These are phyloP conservation scores for Drosophila hydei DNA, from an alignment of 1,140 invertebrate genomes.

Conservation along the genomic window DNA sequence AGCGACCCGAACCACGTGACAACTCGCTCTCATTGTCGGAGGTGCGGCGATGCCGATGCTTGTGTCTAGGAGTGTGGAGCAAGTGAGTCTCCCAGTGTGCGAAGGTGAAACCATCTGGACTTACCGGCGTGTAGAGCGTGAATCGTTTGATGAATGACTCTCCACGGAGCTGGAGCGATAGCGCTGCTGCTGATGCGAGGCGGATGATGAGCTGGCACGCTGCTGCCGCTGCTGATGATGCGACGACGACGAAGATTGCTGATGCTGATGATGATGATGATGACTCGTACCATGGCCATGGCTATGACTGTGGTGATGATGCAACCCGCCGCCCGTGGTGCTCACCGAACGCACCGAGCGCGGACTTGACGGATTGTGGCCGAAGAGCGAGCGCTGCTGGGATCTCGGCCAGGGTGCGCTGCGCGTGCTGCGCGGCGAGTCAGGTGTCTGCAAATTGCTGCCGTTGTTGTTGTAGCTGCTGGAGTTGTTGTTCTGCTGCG, in stretches of 20 bases:
- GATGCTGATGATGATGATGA: slow-evolving; percentile 60
- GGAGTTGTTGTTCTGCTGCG: slow-evolving; percentile 72
- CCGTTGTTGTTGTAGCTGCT: slow-evolving; percentile 79
- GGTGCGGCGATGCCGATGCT: slow-evolving; percentile 90
- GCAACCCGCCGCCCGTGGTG: slow-evolving; percentile 70
- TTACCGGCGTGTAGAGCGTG: slow-evolving; percentile 87
- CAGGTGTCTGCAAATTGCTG: slow-evolving; percentile 82
- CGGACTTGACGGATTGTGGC: slow-evolving; percentile 86
- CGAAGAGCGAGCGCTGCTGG: slow-evolving; percentile 89
- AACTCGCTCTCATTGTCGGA: slow-evolving; percentile 96
- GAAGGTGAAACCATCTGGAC: slow-evolving; percentile 8
- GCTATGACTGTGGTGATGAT: slow-evolving; percentile 77
- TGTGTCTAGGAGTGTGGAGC: slow-evolving; percentile 85
- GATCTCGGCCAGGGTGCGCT: slow-evolving; percentile 92
- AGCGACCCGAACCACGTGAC: slow-evolving; percentile 91
- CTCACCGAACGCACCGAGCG: slow-evolving; percentile 88
- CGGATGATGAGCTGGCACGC: slow-evolving; percentile 65
- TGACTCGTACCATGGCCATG: slow-evolving; percentile 74
- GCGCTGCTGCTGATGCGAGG: slow-evolving; percentile 76
- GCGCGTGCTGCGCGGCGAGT: slow-evolving; percentile 91
- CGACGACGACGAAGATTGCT: slow-evolving; percentile 54
- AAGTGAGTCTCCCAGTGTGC: slow-evolving; percentile 6
- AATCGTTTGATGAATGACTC: slow-evolving; percentile 93
- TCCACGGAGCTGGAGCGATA: slow-evolving; percentile 89
- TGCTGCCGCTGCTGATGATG: slow-evolving; percentile 59